A percentile compares a stretch with the other conserved stretches of the same genome.
Conservation (phyloP, 2,888 invertebrate genomes). For the Axea sp. region DNA sequence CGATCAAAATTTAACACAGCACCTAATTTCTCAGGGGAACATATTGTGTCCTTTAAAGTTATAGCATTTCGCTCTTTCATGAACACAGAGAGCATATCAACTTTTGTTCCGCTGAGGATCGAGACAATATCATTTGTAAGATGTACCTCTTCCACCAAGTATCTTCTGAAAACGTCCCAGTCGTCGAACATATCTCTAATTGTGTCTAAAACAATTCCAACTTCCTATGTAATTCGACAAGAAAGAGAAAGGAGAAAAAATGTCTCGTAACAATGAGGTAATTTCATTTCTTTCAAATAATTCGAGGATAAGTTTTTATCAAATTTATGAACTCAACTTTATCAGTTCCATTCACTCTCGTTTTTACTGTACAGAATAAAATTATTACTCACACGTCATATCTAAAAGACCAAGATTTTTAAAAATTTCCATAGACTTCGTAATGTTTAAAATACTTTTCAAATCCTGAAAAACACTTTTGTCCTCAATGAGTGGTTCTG, state of each 20-base stretch:
- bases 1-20: conserved; percentile 71
- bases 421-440: conserved; percentile 79
- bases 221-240: background rate
- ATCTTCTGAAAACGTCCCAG: conserved; percentile 72
- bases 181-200: conserved; percentile 74
- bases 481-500: conserved; percentile 79
- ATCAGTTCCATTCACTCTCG: too few relatives aligned
- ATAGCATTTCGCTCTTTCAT: conserved; percentile 70
- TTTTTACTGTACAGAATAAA: too few relatives aligned
- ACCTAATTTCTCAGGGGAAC: conserved; percentile 71
- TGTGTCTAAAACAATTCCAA: conserved; percentile 66
- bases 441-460: conserved; percentile 76
- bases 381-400: conserved; percentile 78
- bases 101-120: conserved; percentile 69
- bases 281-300: too few relatives aligned
- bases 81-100: conserved; percentile 75
- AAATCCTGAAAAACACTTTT: conserved; percentile 79
- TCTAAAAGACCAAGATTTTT: conserved; percentile 80
- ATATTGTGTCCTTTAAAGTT: conserved; percentile 72
- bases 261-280: too few relatives aligned
- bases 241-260: background rate
- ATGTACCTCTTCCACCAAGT: conserved; percentile 68
- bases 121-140: conserved; percentile 67
- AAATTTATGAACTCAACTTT: too few relatives aligned
- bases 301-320: too few relatives aligned